phyloP scores from a whole-genome alignment of 2,888 invertebrate genomes.

The Octonoba sinensis region DNA sequence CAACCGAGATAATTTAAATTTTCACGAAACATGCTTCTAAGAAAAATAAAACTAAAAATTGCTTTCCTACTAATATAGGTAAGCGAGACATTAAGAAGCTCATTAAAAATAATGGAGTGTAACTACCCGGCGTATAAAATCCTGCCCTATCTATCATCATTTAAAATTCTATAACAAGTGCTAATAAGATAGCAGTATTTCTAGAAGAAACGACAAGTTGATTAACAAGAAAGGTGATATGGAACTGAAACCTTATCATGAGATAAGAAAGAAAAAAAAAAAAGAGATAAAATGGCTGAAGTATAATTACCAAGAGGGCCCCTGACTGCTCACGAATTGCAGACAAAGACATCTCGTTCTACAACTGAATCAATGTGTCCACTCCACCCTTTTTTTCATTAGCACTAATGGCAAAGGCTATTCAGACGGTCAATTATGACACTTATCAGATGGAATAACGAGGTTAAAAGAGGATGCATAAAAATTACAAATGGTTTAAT shows the following conservation, averaged over 20 bases:
- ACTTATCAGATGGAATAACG: slow-evolving; percentile 49
- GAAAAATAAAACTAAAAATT: too few relatives aligned
- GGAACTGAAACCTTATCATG: not conserved
- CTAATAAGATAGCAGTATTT: too few relatives aligned
- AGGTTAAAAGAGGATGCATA: slow-evolving; percentile 28
- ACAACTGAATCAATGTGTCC: slow-evolving; percentile 54
- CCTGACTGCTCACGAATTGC: slow-evolving; percentile 44
- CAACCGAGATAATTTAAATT: too few relatives aligned
- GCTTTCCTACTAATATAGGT: too few relatives aligned
- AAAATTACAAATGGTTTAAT: slow-evolving; percentile 41
- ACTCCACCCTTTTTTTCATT: slow-evolving; percentile 60
- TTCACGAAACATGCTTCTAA: too few relatives aligned
- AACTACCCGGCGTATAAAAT: too few relatives aligned
- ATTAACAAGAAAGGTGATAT: not conserved
- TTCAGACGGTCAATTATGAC: slow-evolving; percentile 51
- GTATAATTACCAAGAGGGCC: slow-evolving; percentile 40
- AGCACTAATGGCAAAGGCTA: slow-evolving; percentile 59
- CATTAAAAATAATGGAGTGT: too few relatives aligned
- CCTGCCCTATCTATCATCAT: too few relatives aligned
- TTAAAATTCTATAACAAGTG: too few relatives aligned
- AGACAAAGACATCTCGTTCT: slow-evolving; percentile 35
- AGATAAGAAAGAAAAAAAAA: too few relatives aligned
- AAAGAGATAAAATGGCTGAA: not conserved
- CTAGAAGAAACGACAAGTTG: not conserved
- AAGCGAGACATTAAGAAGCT: too few relatives aligned